These are phyloP conservation scores for Salvator merianae DNA, from an alignment of 2,113 vertebrate species.

Conservation along the genomic window DNA sequence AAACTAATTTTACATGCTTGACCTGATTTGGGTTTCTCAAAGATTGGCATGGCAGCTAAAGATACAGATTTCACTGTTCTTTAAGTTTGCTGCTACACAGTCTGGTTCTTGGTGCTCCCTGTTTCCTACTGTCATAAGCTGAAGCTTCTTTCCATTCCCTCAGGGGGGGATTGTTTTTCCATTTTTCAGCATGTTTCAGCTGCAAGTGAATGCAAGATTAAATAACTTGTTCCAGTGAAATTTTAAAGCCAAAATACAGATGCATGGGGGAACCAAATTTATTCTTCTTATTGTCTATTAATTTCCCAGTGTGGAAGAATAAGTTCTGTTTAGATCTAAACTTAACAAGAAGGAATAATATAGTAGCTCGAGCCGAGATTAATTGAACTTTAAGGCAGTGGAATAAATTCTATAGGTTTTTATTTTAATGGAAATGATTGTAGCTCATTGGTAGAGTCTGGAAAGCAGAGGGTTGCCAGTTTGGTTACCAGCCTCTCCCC, in stretches of 20 bases:
- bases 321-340: no score
- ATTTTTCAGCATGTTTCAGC: not conserved
- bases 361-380: no score
- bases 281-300: not conserved
- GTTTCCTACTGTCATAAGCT: not conserved
- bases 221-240: not conserved
- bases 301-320: no score
- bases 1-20: not conserved
- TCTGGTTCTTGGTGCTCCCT: not conserved
- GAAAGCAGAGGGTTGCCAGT: no score
- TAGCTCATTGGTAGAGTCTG: no score
- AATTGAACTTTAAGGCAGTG: no score
- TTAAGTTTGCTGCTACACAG: not conserved
- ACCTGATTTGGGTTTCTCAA: not conserved
- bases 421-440: no score
- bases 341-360: not conserved
- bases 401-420: no score
- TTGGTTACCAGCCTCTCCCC: no score
- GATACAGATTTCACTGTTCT: not conserved
- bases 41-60: not conserved
- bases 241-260: not conserved
- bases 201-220: not conserved
- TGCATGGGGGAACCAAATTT: not conserved
- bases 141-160: not conserved
- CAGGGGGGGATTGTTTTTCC: not conserved